Base-by-base conservation (phyloP, 2,113 vertebrate genomes). In the Gopherus evgoodei region DNA sequence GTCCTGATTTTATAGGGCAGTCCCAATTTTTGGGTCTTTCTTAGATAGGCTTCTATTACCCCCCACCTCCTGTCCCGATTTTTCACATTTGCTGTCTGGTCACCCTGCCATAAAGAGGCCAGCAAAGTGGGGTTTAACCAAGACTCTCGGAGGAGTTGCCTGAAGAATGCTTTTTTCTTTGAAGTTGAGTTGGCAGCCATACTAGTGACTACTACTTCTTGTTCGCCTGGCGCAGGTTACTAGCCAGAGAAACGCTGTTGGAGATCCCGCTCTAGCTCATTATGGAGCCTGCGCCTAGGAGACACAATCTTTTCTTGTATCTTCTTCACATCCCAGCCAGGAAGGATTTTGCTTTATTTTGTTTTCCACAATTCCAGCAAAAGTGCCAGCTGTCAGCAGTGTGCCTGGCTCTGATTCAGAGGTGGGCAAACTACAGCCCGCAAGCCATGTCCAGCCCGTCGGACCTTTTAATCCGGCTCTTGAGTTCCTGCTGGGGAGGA, bases 231-330 rank as follows among this genome's bases (percentile, higher is more conserved):
- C 1, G 4, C 84, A 83, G 72, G 29, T n/a, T 2, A 29, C 44
- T 14, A 16, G 4, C 25, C 80, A 2, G 1, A 7, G 80, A 17
- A 29, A 44, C 13, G 38, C 12, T 0, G 14, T 49, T 0, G 0
- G 49, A 9, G 24, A 65, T 5, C 0, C 38, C 0, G 4, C 17
- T 11, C 31, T 62, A 19, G 1, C 5, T 0, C 9, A 21, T 31
- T 1, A 0, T 21, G 78, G 35, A 29, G 35, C 14, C 17, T 59
- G 65, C 3, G 8, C 10, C 65, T n/a, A 38, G 16, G 8, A 8
- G 65, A 4, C 16, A 8, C 65, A 10, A n/a, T n/a, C 35, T 69
- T 69, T n/a, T 35, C 62, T 35, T 17, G 31, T 65, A n/a, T 72
- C 19, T 72, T 38, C 19, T 72, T 72, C n/a, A 72, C n/a, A 8